A percentile compares a stretch with the other conserved stretches of the same genome.
These are phyloP conservation scores for Acanthiza pusilla DNA, from an alignment of 2,797 vertebrate species.

Conservation along the genomic window DNA sequence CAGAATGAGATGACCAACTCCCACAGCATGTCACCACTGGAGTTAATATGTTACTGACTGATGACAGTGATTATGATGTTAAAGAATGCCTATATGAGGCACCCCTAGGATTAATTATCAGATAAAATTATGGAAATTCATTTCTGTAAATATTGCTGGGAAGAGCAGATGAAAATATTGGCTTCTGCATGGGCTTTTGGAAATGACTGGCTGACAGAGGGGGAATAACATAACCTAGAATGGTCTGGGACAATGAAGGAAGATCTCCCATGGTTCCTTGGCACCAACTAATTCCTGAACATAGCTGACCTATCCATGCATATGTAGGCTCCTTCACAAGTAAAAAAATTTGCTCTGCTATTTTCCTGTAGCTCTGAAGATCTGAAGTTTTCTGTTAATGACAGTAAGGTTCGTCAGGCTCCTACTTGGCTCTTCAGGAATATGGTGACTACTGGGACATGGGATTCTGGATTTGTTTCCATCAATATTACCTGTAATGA, in stretches of 20 bases:
- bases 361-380: not conserved
- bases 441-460: accelerated
- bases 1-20: not conserved
- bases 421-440: not conserved
- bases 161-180: not conserved
- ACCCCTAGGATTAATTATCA: not conserved
- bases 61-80: not conserved
- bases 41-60: not conserved
- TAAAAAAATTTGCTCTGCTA: not conserved
- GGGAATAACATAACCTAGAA: not conserved
- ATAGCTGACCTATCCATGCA: accelerated
- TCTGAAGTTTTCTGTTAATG: not conserved
- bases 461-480: not conserved
- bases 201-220: not conserved
- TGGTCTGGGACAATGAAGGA: not conserved
- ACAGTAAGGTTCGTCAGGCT: not conserved
- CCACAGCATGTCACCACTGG: accelerated
- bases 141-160: not conserved
- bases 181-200: not conserved
- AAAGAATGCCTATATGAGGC: not conserved
- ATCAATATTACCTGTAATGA: not conserved
- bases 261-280: not conserved
- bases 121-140: not conserved
- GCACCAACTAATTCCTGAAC: not conserved
- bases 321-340: not conserved